These are phyloP conservation scores for Octodonta nipae DNA, from an alignment of 2,888 invertebrate species.

Conservation along the genomic window DNA sequence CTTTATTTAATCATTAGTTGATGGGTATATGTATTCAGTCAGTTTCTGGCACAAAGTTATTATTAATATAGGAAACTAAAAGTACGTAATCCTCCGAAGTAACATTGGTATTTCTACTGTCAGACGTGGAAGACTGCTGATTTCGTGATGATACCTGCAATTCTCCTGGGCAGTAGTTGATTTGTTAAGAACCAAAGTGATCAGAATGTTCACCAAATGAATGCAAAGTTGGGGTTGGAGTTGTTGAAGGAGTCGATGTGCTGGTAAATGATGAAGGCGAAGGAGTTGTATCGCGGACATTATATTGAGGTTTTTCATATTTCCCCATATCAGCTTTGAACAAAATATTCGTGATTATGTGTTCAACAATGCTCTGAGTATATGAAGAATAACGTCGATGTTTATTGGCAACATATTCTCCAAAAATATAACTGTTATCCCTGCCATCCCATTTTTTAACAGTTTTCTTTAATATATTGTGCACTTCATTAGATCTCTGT, in stretches of 20 bases:
- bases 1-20: too few relatives aligned
- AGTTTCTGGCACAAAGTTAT: slow-evolving; percentile 1
- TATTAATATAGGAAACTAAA: neutral
- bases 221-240: neutral
- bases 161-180: neutral
- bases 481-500: slow-evolving; percentile 1
- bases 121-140: neutral
- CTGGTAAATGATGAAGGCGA: neutral
- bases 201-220: neutral
- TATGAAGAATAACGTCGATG: neutral
- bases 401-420: neutral
- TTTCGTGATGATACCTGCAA: neutral
- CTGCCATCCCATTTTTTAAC: neutral
- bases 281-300: neutral
- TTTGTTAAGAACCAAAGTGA: neutral
- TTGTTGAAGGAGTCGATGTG: slow-evolving; percentile 1
- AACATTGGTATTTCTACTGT: slow-evolving; percentile 1
- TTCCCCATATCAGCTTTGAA: neutral
- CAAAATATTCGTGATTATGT: neutral
- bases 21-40: too few relatives aligned
- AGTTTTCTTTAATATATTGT: neutral
- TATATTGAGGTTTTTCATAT: neutral
- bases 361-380: neutral
- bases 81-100: neutral
- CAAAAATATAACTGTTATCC: neutral